Conservation (phyloP, 2,797 vertebrate species). For the Eleutherodactylus coqui region DNA sequence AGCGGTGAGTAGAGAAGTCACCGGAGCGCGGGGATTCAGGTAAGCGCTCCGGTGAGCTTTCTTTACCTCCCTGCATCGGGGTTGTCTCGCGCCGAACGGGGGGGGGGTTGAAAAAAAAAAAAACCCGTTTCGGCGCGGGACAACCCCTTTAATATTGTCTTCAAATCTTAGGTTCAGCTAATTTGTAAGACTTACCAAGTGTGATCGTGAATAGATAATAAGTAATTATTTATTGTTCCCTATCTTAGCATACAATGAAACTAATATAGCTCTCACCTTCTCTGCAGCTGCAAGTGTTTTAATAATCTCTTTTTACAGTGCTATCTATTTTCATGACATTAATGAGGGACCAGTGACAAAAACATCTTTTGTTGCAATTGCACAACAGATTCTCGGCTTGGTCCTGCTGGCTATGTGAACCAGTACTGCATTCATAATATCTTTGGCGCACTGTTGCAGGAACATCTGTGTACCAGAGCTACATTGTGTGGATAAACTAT, state of each 20-base stretch:
- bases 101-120: too few relatives aligned
- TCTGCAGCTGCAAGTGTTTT: background rate
- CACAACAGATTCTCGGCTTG: background rate
- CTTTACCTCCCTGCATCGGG: too few relatives aligned
- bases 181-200: background rate
- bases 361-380: background rate
- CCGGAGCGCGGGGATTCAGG: too few relatives aligned
- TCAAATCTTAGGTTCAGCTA: background rate
- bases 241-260: background rate
- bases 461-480: background rate
- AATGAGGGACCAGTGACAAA: background rate
- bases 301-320: background rate
- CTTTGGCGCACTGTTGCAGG: background rate
- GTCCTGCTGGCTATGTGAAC: background rate
- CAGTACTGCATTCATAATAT: background rate
- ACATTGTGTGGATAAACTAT: background rate
- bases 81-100: too few relatives aligned
- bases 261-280: background rate
- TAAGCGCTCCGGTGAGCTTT: too few relatives aligned
- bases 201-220: background rate
- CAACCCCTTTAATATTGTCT: background rate
- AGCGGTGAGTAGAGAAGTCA: too few relatives aligned
- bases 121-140: too few relatives aligned
- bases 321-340: background rate
- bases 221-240: constrained; percentile 3